phyloP scores from a whole-genome alignment of 2,888 invertebrate species.

The Acronicta alni region DNA sequence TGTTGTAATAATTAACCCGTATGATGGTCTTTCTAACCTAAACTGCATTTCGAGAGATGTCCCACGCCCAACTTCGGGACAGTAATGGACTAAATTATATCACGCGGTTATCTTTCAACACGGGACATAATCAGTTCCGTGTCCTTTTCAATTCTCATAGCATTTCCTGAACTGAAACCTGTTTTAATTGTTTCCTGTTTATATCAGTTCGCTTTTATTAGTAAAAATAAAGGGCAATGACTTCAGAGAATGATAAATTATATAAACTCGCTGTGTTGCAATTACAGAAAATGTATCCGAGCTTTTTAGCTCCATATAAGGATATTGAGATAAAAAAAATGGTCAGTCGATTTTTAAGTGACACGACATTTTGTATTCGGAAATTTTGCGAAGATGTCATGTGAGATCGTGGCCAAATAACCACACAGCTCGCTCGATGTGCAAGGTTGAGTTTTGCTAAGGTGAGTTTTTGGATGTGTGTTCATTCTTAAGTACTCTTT shows the following conservation, averaged over 20 bases:
- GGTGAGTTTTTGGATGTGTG: too few relatives aligned
- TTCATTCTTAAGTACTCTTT: too few relatives aligned
- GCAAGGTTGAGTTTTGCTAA: too few relatives aligned
- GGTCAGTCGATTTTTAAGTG: background rate
- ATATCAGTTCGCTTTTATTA: constrained; percentile 32
- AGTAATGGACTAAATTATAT: background rate
- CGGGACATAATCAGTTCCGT: constrained; percentile 9
- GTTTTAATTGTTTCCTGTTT: constrained; percentile 51
- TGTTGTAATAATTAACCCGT: too few relatives aligned
- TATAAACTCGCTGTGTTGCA: constrained; percentile 25
- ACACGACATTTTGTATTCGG: too few relatives aligned
- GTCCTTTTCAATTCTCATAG: constrained; percentile 40
- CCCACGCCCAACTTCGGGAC: background rate
- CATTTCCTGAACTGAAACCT: constrained; percentile 50
- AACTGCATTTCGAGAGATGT: too few relatives aligned
- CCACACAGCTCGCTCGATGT: too few relatives aligned
- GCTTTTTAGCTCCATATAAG: constrained; percentile 17
- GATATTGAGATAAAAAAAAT: background rate
- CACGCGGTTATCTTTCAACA: background rate
- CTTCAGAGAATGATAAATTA: constrained; percentile 38
- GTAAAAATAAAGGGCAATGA: constrained; percentile 41
- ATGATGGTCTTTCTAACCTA: too few relatives aligned
- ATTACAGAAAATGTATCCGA: constrained; percentile 17
- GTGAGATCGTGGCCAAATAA: too few relatives aligned
- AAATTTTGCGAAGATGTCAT: too few relatives aligned